Percentiles rank a stretch among this genome's conserved stretches.
Evolutionary conservation across 2,888 invertebrate genomes (phyloP).

Genomic region (Caenorhabditis angaria): DNA sequence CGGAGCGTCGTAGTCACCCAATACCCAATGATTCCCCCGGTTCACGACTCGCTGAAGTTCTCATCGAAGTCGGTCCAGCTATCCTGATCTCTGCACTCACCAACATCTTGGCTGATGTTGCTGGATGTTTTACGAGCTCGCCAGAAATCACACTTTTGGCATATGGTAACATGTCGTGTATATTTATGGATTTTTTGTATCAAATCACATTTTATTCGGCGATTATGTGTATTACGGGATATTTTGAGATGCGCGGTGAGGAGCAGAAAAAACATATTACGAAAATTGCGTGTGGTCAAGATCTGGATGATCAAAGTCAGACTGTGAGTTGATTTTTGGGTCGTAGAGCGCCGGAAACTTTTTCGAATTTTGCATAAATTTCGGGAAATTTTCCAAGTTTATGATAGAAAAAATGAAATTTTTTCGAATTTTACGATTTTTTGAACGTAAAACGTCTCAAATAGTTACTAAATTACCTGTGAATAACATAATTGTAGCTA

Average conservation of each 20-base stretch:
- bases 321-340: conserved; percentile 37
- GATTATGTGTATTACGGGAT: conserved; percentile 64
- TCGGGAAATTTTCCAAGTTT: no score
- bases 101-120: conserved; percentile 67
- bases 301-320: conserved; percentile 36
- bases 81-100: conserved; percentile 68
- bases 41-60: conserved; percentile 55
- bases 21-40: conserved; percentile 52
- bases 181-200: conserved; percentile 63
- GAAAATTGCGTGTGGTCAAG: conserved; percentile 47
- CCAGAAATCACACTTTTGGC: conserved; percentile 68
- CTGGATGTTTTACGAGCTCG: conserved; percentile 66
- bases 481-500: no score
- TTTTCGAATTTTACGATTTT: no score
- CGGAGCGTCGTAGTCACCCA: conserved; percentile 46
- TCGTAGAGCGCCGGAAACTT: no score
- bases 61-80: conserved; percentile 68
- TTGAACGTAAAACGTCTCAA: no score
- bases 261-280: conserved; percentile 41
- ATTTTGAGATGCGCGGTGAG: conserved; percentile 60
- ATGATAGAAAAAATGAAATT: no score
- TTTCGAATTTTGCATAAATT: no score
- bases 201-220: conserved; percentile 69
- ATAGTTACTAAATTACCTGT: no score
- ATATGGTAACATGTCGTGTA: conserved; percentile 64